These are phyloP conservation scores for Gnatocerus cornutus DNA, from an alignment of 2,888 invertebrate genomes.

Conservation along the genomic window DNA sequence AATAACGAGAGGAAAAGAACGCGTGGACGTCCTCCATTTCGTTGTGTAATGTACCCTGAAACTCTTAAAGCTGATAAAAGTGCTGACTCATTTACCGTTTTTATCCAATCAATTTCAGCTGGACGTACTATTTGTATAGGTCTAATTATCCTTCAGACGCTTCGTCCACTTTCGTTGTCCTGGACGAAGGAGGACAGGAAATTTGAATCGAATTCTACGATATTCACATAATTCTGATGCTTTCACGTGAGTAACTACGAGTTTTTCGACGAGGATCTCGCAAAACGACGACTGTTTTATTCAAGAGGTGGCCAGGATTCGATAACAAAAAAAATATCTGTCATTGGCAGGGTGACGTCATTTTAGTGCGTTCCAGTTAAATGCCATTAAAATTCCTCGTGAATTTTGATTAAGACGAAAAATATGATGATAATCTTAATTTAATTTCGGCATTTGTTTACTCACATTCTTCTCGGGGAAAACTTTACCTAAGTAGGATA, in stretches of 20 bases:
- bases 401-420: slow-evolving; percentile 6
- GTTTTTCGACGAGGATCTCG: slow-evolving; percentile 17
- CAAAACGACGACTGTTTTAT: not conserved
- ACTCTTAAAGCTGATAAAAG: slow-evolving; percentile 41
- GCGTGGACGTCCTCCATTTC: slow-evolving; percentile 33
- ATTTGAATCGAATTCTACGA: slow-evolving; percentile 37
- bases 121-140: slow-evolving; percentile 53
- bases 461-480: not conserved
- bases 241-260: slow-evolving; percentile 28
- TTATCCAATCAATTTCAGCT: slow-evolving; percentile 52
- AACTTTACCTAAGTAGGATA: not conserved
- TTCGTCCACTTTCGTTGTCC: slow-evolving; percentile 26
- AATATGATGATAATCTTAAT: slow-evolving; percentile 13
- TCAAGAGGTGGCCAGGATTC: no score
- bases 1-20: slow-evolving; percentile 30
- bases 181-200: slow-evolving; percentile 31
- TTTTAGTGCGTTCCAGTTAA: not conserved
- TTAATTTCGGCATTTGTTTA: slow-evolving; percentile 12
- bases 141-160: slow-evolving; percentile 53
- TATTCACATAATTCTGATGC: slow-evolving; percentile 29
- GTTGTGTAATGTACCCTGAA: slow-evolving; percentile 37
- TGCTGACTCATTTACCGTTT: slow-evolving; percentile 47
- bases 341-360: not conserved
- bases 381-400: slow-evolving; percentile 1
- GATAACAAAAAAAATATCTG: not conserved